Evolutionary conservation across 2,797 vertebrate genomes (phyloP).

Genomic region (Simalia tracyae): DNA sequence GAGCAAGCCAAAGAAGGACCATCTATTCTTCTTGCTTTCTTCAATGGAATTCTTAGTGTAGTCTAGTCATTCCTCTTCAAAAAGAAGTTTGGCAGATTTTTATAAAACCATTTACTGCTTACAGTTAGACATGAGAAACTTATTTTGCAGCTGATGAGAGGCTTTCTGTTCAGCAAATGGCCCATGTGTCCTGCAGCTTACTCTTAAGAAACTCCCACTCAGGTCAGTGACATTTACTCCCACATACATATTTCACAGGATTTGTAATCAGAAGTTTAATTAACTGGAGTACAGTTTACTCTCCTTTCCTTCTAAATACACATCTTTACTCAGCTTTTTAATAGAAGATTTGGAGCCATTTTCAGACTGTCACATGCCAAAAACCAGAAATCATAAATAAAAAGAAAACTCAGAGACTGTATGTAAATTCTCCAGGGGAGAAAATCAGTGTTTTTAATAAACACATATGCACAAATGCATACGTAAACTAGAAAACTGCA

Average conservation of each 20-base stretch:
- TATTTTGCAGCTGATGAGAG: not conserved
- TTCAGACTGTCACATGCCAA: not conserved
- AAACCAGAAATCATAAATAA: not conserved
- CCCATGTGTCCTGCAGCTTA: not conserved
- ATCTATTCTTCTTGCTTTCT: not conserved
- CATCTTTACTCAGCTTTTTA: not conserved
- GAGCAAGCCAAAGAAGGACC: not conserved
- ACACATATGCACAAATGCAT: not conserved
- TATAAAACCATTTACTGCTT: not conserved
- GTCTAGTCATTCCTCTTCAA: not conserved
- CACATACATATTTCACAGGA: not conserved
- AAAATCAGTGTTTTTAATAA: not conserved
- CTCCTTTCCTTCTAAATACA: not conserved
- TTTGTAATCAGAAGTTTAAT: not conserved
- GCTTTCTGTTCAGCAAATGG: not conserved
- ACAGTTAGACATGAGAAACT: not conserved
- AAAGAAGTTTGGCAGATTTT: not conserved
- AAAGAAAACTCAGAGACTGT: not conserved
- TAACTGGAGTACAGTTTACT: not conserved
- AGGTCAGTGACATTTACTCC: not conserved
- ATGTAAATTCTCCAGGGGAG: not conserved
- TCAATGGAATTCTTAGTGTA: not conserved
- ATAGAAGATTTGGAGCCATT: not conserved
- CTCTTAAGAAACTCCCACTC: not conserved
- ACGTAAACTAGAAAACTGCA: not conserved